Conservation (phyloP, 2,797 vertebrate species). For the Acanthis flammea region DNA sequence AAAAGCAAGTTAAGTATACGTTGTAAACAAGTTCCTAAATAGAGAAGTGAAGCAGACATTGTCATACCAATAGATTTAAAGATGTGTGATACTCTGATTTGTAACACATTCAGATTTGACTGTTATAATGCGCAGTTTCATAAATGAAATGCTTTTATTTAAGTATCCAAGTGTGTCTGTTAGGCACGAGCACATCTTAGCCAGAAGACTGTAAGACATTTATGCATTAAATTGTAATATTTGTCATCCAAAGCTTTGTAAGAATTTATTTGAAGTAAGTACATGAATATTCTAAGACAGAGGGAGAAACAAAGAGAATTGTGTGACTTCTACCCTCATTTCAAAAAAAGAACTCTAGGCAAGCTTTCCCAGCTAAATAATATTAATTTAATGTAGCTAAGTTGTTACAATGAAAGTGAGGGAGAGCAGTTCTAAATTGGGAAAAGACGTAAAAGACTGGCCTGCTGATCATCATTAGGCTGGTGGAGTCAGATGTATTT, state of each 20-base stretch:
- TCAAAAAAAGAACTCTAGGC: background rate
- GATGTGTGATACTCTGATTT: background rate
- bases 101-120: background rate
- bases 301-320: background rate
- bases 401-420: background rate
- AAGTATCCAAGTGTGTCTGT: background rate
- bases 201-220: background rate
- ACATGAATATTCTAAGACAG: background rate
- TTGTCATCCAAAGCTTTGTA: background rate
- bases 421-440: background rate
- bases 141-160: background rate
- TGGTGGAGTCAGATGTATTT: background rate
- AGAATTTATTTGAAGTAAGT: background rate
- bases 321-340: background rate
- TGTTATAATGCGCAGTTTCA: accelerated
- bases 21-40: background rate
- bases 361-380: background rate
- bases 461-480: background rate
- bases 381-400: background rate
- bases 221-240: background rate
- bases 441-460: accelerated
- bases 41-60: background rate
- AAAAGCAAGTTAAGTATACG: background rate
- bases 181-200: background rate
- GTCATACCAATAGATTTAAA: background rate